Base-by-base conservation (phyloP, 2,797 vertebrate species). In the Pangasius sanitwongsei region DNA sequence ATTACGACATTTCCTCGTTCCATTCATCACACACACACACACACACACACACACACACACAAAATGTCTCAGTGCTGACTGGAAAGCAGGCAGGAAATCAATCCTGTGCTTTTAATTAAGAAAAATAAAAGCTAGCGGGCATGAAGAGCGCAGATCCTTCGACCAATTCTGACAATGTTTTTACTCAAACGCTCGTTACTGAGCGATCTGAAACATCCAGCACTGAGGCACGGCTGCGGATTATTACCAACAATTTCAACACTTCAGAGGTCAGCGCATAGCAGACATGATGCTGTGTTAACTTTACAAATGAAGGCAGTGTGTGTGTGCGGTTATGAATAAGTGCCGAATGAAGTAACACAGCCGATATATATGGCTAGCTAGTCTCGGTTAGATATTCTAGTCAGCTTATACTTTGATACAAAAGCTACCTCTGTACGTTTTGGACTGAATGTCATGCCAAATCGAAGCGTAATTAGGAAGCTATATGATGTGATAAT, bases 61-160 rank as follows among this genome's bases (percentile, higher is more conserved):
- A 65, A 23, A 63, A 0, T 65, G 25, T 37, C 67, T 70, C 87
- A 84, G 70, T 23, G 41, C 37, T 85, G 50, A 82, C 65, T 57
- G 88, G 6, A 55, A 70, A 87, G 37, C 83, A 75, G 72, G 88
- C 89, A 85, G 72, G 63, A 89, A 90, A 88, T 89, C 90, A 83
- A 83, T 89, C 13, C n/a, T 25, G 41, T 80, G 41, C 86, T 89
- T 88, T 86, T 44, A 88, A 87, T 88, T 70, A 86, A 87, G 23
- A 83, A 70, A 78, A 86, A 87, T 44, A 78, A 87, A 91, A 87
- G 63, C 34, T 25, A 25, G 84, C 37, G 23, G 87, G 44, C 59
- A 67, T 55, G 48, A 74, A 65, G 69, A 78, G 70, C 59, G 81
- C 57, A 31, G 57, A 80, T 65, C 74, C 75, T 78, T 78, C 41